Percentiles rank a stretch among this genome's conserved stretches.
Evolutionary conservation across 1,140 invertebrate species (phyloP).

Genomic region (Acromyrmex heyeri): DNA sequence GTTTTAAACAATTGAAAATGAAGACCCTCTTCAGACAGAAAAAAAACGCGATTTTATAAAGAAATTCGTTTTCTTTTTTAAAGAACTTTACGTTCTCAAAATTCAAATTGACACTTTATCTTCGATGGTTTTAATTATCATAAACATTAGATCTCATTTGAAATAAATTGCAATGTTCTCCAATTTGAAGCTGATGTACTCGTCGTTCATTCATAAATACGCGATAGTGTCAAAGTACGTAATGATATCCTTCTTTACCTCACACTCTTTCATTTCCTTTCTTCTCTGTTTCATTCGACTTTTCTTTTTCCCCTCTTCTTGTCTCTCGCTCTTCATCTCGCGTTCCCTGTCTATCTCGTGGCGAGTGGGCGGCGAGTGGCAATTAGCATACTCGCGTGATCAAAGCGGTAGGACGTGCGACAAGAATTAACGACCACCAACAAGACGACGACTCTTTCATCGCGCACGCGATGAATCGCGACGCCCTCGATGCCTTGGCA

Average conservation of each 20-base stretch:
- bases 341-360: slow-evolving; percentile 13
- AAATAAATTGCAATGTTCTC: neutral
- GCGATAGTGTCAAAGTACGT: neutral
- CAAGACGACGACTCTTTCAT: slow-evolving; percentile 71
- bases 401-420: slow-evolving; percentile 75
- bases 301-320: slow-evolving; percentile 20
- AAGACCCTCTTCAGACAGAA: neutral
- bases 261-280: slow-evolving; percentile 11
- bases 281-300: slow-evolving; percentile 24
- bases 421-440: slow-evolving; percentile 75
- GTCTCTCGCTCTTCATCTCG: slow-evolving; percentile 14
- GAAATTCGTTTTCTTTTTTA: neutral
- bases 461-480: slow-evolving; percentile 72
- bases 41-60: neutral
- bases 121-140: neutral
- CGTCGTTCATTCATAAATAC: neutral
- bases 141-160: neutral
- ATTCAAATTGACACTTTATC: neutral
- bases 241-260: too few species aligned
- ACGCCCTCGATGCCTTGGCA: slow-evolving; percentile 59
- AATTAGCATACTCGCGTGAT: slow-evolving; percentile 79
- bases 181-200: neutral
- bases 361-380: slow-evolving; percentile 73
- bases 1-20: neutral
- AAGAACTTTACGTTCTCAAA: neutral